Evolutionary conservation across 2,797 vertebrate species (phyloP).

Genomic region (Hyperoplus immaculatus): DNA sequence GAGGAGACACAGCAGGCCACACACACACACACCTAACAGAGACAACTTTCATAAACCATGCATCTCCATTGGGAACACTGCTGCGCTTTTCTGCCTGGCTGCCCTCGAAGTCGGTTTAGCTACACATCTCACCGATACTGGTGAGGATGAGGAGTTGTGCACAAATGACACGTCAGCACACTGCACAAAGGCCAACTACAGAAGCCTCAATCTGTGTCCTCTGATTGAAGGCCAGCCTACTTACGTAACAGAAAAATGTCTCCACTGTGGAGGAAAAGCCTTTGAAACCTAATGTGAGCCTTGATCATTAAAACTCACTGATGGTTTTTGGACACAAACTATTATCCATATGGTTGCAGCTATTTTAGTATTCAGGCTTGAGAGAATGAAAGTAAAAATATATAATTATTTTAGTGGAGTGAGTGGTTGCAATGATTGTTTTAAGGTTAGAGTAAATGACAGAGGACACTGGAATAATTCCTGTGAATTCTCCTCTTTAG

Average conservation of each 20-base stretch:
- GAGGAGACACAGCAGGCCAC: conserved; percentile 43
- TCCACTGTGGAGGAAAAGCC: conserved; percentile 11
- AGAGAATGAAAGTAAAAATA: conserved; percentile 7
- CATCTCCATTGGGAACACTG: conserved; percentile 24
- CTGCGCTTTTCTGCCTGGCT: conserved; percentile 6
- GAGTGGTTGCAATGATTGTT: background rate
- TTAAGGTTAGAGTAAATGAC: background rate
- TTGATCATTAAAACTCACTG: conserved; percentile 35
- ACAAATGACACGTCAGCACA: conserved; percentile 37
- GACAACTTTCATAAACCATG: conserved; percentile 19
- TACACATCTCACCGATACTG: conserved; percentile 43
- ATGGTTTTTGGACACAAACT: conserved; percentile 45
- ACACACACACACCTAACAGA: conserved; percentile 22
- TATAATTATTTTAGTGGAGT: background rate
- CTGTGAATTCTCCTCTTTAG: conserved; percentile 1
- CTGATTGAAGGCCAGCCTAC: conserved; percentile 48
- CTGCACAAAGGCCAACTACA: conserved; percentile 18
- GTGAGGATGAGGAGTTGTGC: conserved; percentile 35
- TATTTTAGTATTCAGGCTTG: conserved; percentile 48
- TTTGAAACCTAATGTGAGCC: conserved; percentile 45
- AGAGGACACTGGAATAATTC: background rate
- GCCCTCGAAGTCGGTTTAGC: conserved; percentile 25
- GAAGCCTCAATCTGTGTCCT: conserved; percentile 38
- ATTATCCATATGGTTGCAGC: conserved; percentile 39
- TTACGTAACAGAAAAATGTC: conserved; percentile 17